Percentiles rank a stretch among this genome's conserved stretches.
phyloP scores from a whole-genome alignment of 53 echinoderm and acorn worm genomes.

The Pentamera pediparva region DNA sequence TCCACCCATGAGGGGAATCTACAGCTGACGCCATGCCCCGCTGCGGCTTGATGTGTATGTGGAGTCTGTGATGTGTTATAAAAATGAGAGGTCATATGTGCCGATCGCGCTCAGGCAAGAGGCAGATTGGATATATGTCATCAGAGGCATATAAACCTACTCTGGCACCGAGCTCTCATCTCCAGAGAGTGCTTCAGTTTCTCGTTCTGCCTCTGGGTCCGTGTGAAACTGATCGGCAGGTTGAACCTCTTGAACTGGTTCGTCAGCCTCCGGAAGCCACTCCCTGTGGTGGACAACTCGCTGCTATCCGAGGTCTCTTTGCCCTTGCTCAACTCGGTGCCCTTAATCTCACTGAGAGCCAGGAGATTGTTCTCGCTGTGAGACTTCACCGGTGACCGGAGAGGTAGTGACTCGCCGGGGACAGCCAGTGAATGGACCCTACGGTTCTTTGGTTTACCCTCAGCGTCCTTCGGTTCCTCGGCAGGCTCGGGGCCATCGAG shows the following conservation, averaged over 20 bases:
- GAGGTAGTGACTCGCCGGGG: background rate
- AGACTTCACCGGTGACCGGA: conserved; percentile 62
- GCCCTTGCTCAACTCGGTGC: background rate
- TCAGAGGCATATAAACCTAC: conserved; percentile 85
- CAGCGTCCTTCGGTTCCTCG: background rate
- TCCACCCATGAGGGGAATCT: too few species aligned
- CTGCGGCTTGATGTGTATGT: too few species aligned
- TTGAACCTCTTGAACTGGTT: conserved; percentile 70
- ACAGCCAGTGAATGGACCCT: conserved; percentile 8
- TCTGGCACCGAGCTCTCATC: conserved; percentile 73
- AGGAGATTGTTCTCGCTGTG: conserved; percentile 98
- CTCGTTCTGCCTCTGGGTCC: conserved; percentile 74
- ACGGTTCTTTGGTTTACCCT: background rate
- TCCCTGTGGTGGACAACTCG: conserved; percentile 32
- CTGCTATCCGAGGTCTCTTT: conserved; percentile 22
- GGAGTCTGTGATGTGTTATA: too few species aligned
- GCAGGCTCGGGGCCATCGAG: background rate
- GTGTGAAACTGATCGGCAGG: conserved; percentile 18
- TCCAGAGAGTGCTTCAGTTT: conserved; percentile 70
- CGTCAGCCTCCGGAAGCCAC: conserved; percentile 45
- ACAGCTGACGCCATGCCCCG: too few species aligned
- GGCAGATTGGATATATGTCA: too few species aligned
- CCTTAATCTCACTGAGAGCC: conserved; percentile 39
- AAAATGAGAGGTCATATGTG: too few species aligned
- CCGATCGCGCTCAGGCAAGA: too few species aligned